Evolutionary conservation across 1,140 invertebrate species (phyloP).

Genomic region (Heliothis subflexa): DNA sequence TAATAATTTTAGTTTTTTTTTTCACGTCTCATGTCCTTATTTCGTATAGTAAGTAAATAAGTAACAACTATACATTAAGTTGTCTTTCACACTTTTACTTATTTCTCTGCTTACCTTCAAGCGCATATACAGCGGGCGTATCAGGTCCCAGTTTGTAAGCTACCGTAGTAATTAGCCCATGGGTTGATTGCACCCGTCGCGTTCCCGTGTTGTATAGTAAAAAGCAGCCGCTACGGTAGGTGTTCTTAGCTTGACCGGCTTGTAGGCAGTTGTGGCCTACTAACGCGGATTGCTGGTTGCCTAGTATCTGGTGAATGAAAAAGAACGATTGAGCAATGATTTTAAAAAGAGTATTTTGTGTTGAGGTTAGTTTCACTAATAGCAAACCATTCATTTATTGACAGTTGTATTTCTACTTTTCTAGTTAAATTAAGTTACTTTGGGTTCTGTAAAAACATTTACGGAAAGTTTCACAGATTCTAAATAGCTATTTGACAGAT

Average conservation of each 20-base stretch:
- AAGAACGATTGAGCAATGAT: too few relatives aligned
- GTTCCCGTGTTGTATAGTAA: constrained; percentile 97
- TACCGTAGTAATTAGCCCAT: constrained; percentile 97
- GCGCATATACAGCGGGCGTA: constrained; percentile 93
- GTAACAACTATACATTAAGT: neutral
- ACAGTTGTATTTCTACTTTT: constrained; percentile 16
- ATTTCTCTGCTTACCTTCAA: constrained; percentile 89
- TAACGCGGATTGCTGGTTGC: constrained; percentile 98
- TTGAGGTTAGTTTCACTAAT: too few relatives aligned
- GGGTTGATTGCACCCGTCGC: constrained; percentile 92
- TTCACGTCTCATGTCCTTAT: too few relatives aligned
- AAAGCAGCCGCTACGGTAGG: constrained; percentile 98
- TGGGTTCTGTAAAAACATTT: too few relatives aligned
- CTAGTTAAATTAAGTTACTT: constrained; percentile 11
- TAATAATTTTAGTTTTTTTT: too few relatives aligned
- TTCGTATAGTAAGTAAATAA: too few relatives aligned
- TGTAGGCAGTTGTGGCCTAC: constrained; percentile 97
- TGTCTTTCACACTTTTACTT: neutral
- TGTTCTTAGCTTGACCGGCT: constrained; percentile 97
- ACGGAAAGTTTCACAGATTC: too few relatives aligned
- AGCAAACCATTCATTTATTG: neutral
- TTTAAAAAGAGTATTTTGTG: too few relatives aligned
- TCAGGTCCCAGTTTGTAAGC: constrained; percentile 96
- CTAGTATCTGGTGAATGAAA: constrained; percentile 90
- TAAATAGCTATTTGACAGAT: too few relatives aligned